Conservation (phyloP, 2,113 vertebrate genomes). For the Cyanoderma ruficeps region DNA sequence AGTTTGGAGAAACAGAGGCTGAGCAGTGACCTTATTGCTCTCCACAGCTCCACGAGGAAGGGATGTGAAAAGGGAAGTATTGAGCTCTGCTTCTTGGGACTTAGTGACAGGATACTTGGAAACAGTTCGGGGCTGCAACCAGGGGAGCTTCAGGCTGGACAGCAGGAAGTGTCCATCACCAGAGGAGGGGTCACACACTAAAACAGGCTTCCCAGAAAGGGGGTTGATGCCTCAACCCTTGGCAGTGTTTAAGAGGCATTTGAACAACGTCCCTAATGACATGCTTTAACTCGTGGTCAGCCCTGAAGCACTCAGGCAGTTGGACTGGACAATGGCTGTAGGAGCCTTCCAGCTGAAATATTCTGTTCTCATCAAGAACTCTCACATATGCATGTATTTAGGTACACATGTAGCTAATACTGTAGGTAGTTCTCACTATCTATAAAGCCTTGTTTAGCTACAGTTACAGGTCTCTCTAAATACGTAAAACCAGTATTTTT, state of each 20-base stretch:
- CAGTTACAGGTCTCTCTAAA: not conserved
- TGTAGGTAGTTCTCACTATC: not conserved
- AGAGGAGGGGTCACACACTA: not conserved
- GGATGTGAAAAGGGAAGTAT: not conserved
- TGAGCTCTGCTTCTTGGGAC: not conserved
- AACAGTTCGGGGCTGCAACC: not conserved
- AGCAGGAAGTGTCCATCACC: not conserved
- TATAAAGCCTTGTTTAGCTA: not conserved
- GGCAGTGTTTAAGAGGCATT: not conserved
- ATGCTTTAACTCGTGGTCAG: not conserved
- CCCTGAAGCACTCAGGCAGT: not conserved
- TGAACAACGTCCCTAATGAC: not conserved
- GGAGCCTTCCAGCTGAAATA: not conserved
- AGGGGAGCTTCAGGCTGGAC: not conserved
- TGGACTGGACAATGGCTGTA: not conserved
- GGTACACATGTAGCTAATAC: not conserved
- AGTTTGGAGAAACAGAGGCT: not conserved
- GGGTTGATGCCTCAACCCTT: no score
- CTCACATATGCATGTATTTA: not conserved
- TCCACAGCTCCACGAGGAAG: not conserved
- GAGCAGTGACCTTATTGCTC: not conserved
- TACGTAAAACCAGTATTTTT: not conserved
- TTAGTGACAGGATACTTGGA: fast-evolving
- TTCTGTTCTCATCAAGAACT: not conserved
- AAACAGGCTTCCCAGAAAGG: not conserved